These are phyloP conservation scores for Chelonus formosanus DNA, from an alignment of 2,888 invertebrate species.

Conservation along the genomic window DNA sequence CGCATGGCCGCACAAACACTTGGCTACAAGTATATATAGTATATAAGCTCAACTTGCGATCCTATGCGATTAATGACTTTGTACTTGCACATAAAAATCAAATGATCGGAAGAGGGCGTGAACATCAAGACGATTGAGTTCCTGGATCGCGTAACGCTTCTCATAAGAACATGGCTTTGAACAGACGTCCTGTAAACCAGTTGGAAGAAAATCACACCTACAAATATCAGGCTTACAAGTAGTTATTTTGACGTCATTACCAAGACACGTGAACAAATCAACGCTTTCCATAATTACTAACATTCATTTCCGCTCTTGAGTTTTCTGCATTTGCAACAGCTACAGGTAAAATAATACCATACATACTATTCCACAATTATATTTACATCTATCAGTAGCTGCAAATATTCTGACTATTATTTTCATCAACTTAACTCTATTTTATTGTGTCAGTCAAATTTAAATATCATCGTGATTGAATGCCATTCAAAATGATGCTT, in stretches of 20 bases:
- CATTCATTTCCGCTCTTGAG: slow-evolving; percentile 11
- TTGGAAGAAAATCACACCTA: slow-evolving; percentile 27
- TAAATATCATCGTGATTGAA: too few species aligned
- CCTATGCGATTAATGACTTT: slow-evolving; percentile 21
- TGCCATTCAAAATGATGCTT: too few species aligned
- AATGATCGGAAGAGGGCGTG: slow-evolving; percentile 32
- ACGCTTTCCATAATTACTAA: slow-evolving; percentile 12
- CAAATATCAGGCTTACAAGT: slow-evolving; percentile 4
- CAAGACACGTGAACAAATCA: slow-evolving; percentile 16
- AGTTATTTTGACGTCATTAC: slow-evolving; percentile 12
- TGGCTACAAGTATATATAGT: not conserved
- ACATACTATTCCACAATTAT: slow-evolving; percentile 2
- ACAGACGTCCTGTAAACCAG: slow-evolving; percentile 17
- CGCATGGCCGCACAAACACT: slow-evolving; percentile 23
- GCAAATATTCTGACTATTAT: too few species aligned
- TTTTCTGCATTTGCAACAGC: too few species aligned
- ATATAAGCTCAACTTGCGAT: slow-evolving; percentile 13
- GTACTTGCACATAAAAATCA: not conserved
- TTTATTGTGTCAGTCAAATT: too few species aligned
- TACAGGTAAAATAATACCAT: too few species aligned
- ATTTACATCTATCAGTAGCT: too few species aligned
- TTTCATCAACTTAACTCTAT: too few species aligned
- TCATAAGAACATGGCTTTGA: slow-evolving; percentile 4
- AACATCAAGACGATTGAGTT: slow-evolving; percentile 21
- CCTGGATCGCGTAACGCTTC: slow-evolving; percentile 33